A percentile compares a stretch with the other conserved stretches of the same genome.
These are phyloP conservation scores for Pherbina coryleti DNA, from an alignment of 2,888 invertebrate genomes.

Conservation along the genomic window DNA sequence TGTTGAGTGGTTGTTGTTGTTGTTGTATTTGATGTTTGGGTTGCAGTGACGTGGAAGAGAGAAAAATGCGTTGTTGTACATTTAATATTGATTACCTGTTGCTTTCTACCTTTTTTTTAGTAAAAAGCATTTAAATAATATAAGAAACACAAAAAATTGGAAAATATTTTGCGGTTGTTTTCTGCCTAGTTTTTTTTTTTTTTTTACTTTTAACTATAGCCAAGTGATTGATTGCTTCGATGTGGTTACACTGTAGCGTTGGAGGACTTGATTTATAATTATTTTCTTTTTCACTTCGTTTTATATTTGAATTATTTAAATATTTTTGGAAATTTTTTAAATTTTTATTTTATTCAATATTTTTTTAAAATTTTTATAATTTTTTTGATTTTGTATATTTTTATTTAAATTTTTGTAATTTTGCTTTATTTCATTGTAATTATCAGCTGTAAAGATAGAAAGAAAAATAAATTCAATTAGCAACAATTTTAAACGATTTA, in stretches of 20 bases:
- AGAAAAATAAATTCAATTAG: conserved; percentile 17
- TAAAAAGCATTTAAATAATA: background rate
- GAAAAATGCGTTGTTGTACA: conserved; percentile 19
- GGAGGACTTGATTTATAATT: background rate
- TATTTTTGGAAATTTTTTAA: background rate
- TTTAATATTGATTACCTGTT: conserved; percentile 23
- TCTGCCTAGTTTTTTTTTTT: conserved; percentile 4
- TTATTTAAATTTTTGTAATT: background rate
- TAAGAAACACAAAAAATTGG: background rate
- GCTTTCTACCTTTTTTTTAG: background rate
- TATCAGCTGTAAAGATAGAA: conserved; percentile 15
- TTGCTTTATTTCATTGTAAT: background rate
- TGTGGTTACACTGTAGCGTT: background rate
- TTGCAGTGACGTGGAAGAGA: conserved; percentile 36
- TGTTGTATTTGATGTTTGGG: conserved; percentile 17
- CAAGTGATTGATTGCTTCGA: conserved; percentile 29
- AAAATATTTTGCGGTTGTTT: background rate
- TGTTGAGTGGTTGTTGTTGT: conserved; percentile 39
- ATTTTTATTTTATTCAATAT: background rate
- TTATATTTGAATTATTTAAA: background rate
- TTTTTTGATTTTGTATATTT: background rate
- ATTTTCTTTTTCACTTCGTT: background rate
- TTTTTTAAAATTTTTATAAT: background rate
- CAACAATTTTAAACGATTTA: background rate
- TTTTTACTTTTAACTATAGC: background rate